Conservation (phyloP, 2,888 invertebrate genomes). For the Coelinius sp. region DNA sequence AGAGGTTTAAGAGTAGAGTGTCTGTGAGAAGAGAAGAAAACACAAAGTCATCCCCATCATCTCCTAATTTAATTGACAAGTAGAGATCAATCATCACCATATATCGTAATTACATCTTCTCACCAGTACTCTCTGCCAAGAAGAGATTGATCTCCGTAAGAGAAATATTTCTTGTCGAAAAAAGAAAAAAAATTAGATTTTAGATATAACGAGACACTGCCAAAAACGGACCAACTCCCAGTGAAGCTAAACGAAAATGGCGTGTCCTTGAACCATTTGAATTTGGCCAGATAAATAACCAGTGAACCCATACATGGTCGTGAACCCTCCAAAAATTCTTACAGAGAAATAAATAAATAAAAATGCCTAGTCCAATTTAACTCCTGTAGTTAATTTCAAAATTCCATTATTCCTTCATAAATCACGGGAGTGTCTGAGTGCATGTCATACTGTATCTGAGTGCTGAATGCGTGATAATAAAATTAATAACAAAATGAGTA, state of each 20-base stretch:
- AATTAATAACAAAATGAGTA: neutral
- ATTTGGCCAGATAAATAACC: neutral
- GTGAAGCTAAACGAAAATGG: conserved; percentile 27
- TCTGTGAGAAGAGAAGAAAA: conserved; percentile 47
- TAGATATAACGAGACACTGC: conserved; percentile 51
- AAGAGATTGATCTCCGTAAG: conserved; percentile 31
- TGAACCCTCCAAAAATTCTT: conserved; percentile 6
- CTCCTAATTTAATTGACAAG: neutral
- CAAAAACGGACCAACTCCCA: conserved; percentile 52
- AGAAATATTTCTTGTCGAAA: conserved; percentile 22
- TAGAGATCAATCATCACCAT: neutral
- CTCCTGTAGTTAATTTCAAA: neutral
- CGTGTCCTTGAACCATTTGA: neutral
- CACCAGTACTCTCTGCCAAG: conserved; percentile 47
- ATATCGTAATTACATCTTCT: conserved; percentile 40
- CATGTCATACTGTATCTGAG: neutral
- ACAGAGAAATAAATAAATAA: neutral
- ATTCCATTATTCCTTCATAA: conserved; percentile 2
- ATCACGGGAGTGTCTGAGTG: neutral
- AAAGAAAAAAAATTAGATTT: conserved; percentile 26
- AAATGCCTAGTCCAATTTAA: conserved; percentile 4
- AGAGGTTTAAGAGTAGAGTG: conserved; percentile 45
- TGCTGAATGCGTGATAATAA: conserved; percentile 8
- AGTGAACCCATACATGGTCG: neutral
- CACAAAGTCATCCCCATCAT: conserved; percentile 42